Base-by-base conservation (phyloP, 2,113 vertebrate genomes). In the Edolisoma coerulescens region DNA sequence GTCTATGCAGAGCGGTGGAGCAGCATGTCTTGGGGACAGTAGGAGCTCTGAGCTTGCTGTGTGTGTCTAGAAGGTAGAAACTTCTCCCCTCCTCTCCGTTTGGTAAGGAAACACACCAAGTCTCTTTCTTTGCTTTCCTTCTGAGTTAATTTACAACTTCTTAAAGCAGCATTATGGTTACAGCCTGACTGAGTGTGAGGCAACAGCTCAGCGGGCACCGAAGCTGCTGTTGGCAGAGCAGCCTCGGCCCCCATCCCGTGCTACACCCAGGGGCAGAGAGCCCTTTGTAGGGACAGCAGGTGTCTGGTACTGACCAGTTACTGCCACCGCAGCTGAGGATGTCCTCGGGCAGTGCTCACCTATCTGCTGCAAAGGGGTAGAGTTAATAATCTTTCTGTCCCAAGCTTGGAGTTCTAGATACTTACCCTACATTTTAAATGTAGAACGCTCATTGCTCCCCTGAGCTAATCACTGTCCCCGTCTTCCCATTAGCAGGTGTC, bases 11-110 rank as follows among this genome's bases (percentile, higher is more conserved):
- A 35, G 19, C 32, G 59, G 47, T 33, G 26, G 67, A 77, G 28
- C 24, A 52, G 3, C 37, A 3, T 1, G 1, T 23, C 13, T 28
- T 0, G 0, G 37, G 57, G 9, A n/a, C 27, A 47, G 30, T 44
- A 32, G 60, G 73, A 91, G 19, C 22, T 12, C 18, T 13, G 64
- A 69, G 56, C 30, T 78, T 67, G 44, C 75, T 52, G 7, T 19
- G 4, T 1, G 0, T 3, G 19, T 8, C 21, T 30, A 23, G 26
- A 76, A 87, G 42, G 57, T 54, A 53, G 59, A 74, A 78, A 33
- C 64, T 17, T 32, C 20, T 52, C 13, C 9, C 27, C 6, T 13
- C 6, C 1, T 9, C 7, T 11, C 9, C 12, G 57, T 71, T 44
- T 68, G 24, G 39, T 54, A n/a, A 67, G 52, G 59, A 81, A 75